A percentile compares a stretch with the other conserved stretches of the same genome.
phyloP scores from a whole-genome alignment of 2,888 invertebrate genomes.

The Lacanobia wlatinum region DNA sequence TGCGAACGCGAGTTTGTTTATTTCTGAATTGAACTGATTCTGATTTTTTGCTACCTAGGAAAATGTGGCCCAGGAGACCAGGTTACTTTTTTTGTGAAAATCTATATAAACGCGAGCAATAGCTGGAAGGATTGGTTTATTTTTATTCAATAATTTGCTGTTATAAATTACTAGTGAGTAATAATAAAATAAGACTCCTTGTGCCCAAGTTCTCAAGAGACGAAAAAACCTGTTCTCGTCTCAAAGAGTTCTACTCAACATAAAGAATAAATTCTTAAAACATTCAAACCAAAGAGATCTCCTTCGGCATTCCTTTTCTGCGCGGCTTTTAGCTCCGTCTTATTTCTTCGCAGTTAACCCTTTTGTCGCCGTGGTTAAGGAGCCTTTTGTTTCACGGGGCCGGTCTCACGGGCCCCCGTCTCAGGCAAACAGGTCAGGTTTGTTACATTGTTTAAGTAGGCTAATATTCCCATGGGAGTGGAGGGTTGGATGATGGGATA shows the following conservation, averaged over 20 bases:
- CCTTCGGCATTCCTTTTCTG: conserved; percentile 52
- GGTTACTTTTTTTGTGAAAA: too few relatives aligned
- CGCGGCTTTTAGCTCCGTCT: conserved; percentile 64
- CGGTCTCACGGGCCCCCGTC: conserved; percentile 82
- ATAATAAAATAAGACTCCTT: not conserved
- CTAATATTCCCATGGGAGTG: conserved; percentile 81
- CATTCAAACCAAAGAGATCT: conserved; percentile 36
- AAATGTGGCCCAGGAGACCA: too few relatives aligned
- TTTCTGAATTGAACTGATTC: too few relatives aligned
- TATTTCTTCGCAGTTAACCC: conserved; percentile 78
- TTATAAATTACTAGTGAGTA: too few relatives aligned
- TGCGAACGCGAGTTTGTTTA: not conserved
- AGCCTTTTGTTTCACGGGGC: conserved; percentile 77
- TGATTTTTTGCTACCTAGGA: too few relatives aligned
- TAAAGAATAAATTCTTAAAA: conserved; percentile 50
- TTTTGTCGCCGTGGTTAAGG: conserved; percentile 76
- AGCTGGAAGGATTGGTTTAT: too few relatives aligned
- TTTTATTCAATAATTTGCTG: too few relatives aligned
- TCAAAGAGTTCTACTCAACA: conserved; percentile 1
- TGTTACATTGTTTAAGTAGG: conserved; percentile 82
- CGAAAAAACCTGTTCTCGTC: conserved; percentile 9
- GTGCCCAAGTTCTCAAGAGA: not conserved
- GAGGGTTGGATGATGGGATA: conserved; percentile 51
- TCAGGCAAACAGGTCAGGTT: conserved; percentile 83
- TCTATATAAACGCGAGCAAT: too few relatives aligned